Conservation (phyloP, 2,113 vertebrate genomes). For the Orientallactaga bullata region DNA sequence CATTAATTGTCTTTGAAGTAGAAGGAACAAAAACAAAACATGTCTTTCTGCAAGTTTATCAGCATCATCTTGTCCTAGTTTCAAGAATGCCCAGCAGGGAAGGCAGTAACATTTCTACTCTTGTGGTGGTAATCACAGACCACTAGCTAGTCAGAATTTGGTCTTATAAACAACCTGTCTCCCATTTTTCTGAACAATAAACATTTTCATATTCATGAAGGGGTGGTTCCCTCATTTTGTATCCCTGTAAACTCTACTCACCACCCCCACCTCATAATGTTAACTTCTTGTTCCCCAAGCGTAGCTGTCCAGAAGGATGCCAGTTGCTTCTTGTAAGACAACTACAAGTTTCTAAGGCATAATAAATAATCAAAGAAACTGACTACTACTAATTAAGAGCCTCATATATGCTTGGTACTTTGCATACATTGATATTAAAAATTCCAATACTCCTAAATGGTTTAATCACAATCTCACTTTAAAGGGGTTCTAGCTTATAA, state of each 20-base stretch:
- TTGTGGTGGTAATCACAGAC: neutral
- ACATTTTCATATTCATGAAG: neutral
- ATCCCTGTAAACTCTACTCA: neutral
- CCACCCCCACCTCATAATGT: neutral
- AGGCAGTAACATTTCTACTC: neutral
- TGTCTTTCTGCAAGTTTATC: neutral
- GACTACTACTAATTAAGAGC: neutral
- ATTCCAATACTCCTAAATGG: neutral
- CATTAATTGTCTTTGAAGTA: neutral
- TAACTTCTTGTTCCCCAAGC: neutral
- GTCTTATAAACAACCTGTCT: neutral
- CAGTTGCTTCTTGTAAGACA: neutral
- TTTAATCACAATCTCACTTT: conserved; percentile 15
- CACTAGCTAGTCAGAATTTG: neutral
- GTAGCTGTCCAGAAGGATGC: neutral
- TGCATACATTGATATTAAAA: neutral
- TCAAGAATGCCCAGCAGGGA: neutral
- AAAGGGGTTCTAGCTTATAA: neutral
- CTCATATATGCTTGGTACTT: neutral
- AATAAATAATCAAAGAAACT: neutral
- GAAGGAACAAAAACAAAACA: conserved; percentile 14
- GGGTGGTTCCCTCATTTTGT: neutral
- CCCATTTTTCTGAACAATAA: neutral
- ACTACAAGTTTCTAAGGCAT: neutral
- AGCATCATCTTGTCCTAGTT: neutral